Evolutionary conservation across 1,140 invertebrate species (phyloP).

Genomic region (Rhopalosiphum padi): DNA sequence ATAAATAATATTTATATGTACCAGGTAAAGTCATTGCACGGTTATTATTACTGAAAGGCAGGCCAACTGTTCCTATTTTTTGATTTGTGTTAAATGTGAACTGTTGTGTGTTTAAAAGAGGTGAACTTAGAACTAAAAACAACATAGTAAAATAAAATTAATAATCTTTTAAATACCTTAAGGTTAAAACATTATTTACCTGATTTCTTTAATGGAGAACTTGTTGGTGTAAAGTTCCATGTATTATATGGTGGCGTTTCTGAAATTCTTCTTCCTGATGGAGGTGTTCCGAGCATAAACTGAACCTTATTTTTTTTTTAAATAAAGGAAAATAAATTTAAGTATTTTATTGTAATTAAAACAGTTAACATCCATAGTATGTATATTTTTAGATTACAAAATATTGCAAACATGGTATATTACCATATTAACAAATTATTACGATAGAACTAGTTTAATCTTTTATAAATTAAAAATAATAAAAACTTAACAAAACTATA

Average conservation of each 20-base stretch:
- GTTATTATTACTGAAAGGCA: conserved; percentile 51
- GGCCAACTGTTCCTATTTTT: conserved; percentile 43
- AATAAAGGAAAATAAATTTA: not conserved
- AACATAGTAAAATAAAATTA: conserved; percentile 11
- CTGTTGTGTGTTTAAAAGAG: conserved; percentile 44
- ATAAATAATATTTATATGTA: conserved; percentile 59
- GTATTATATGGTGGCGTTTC: conserved; percentile 79
- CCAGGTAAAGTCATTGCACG: conserved; percentile 78
- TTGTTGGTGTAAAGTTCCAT: conserved; percentile 78
- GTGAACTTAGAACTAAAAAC: conserved; percentile 51
- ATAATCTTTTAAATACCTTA: not conserved
- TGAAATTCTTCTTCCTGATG: conserved; percentile 72
- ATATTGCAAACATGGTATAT: not conserved
- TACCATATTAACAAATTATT: not conserved
- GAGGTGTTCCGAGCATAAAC: conserved; percentile 90
- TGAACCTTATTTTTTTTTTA: conserved; percentile 72
- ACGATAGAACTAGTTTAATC: not conserved
- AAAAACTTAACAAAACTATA: conserved; percentile 59
- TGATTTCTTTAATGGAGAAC: conserved; percentile 76
- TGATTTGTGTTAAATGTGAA: conserved; percentile 48
- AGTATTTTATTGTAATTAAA: not conserved
- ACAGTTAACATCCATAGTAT: not conserved
- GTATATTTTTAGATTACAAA: not conserved
- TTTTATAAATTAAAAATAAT: not conserved
- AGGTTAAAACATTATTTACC: conserved; percentile 64